A percentile compares a stretch with the other conserved stretches of the same genome.
phyloP scores from a whole-genome alignment of 1,140 invertebrate genomes.

The Melitaea cinxia region DNA sequence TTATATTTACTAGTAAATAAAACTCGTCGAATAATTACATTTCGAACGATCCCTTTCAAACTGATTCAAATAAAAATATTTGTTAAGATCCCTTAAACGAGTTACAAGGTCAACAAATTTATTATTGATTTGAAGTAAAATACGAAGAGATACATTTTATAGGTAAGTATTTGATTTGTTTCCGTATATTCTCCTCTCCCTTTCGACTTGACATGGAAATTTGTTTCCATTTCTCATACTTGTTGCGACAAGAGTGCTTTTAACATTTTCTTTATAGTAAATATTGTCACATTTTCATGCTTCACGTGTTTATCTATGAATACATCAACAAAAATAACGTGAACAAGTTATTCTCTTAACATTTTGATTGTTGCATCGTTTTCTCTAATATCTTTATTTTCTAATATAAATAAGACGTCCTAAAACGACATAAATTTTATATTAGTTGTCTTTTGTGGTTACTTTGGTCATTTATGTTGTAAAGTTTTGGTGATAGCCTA shows the following conservation, averaged over 20 bases:
- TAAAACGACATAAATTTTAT: too few relatives aligned
- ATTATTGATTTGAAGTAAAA: conserved; percentile 29
- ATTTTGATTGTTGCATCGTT: too few relatives aligned
- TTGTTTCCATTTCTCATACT: conserved; percentile 14
- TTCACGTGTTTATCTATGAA: too few relatives aligned
- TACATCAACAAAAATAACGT: too few relatives aligned
- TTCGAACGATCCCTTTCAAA: conserved; percentile 19
- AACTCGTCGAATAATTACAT: conserved; percentile 27
- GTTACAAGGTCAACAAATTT: conserved; percentile 31
- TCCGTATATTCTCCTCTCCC: conserved; percentile 13
- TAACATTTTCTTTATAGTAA: neutral
- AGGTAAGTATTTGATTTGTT: conserved; percentile 37
- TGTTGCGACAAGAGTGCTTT: conserved; percentile 15
- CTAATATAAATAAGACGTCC: too few relatives aligned
- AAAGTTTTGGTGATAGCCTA: too few relatives aligned
- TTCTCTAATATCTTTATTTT: too few relatives aligned
- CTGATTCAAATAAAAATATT: conserved; percentile 20
- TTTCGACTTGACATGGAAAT: conserved; percentile 19
- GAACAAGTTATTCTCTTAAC: too few relatives aligned
- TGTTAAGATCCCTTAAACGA: conserved; percentile 7
- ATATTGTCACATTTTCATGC: too few relatives aligned
- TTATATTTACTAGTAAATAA: too few relatives aligned
- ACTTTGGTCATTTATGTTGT: too few relatives aligned
- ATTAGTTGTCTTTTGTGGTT: too few relatives aligned
- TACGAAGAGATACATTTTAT: conserved; percentile 28